Conservation (phyloP, 2,113 vertebrate species). For the Scatophagus argus region DNA sequence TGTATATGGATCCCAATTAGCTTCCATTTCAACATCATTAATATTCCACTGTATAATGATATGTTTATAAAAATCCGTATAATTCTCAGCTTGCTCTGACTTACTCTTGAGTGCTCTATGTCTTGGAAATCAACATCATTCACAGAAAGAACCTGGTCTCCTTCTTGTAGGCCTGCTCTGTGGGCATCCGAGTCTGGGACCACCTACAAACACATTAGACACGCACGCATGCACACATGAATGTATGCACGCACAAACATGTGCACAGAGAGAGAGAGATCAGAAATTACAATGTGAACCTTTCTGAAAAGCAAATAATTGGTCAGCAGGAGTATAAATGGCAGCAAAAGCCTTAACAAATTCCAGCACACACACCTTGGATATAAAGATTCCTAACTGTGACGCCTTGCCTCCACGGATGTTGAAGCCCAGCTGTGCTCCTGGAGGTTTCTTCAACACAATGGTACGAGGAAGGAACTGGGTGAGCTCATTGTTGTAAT, state of each 20-base stretch:
- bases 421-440: constrained; percentile 97
- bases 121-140: constrained; percentile 99
- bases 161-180: constrained; percentile 95
- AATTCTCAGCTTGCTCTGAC: constrained; percentile 27
- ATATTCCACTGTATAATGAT: not conserved
- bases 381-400: constrained; percentile 98
- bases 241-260: no score
- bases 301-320: not conserved
- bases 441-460: constrained; percentile 94
- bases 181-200: constrained; percentile 97
- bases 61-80: not conserved
- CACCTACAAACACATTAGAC: constrained; percentile 83
- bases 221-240: no score
- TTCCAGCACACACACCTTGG: constrained; percentile 86
- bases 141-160: constrained; percentile 97
- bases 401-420: constrained; percentile 98
- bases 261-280: no score
- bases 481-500: constrained; percentile 98
- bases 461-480: constrained; percentile 95
- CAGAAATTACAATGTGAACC: not conserved
- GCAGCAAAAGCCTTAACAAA: not conserved
- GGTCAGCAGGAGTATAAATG: not conserved
- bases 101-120: constrained; percentile 96
- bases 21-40: not conserved
- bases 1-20: not conserved